Percentiles rank a stretch among this genome's conserved stretches.
phyloP scores from a whole-genome alignment of 2,888 invertebrate genomes.

The Resseliella maxima region DNA sequence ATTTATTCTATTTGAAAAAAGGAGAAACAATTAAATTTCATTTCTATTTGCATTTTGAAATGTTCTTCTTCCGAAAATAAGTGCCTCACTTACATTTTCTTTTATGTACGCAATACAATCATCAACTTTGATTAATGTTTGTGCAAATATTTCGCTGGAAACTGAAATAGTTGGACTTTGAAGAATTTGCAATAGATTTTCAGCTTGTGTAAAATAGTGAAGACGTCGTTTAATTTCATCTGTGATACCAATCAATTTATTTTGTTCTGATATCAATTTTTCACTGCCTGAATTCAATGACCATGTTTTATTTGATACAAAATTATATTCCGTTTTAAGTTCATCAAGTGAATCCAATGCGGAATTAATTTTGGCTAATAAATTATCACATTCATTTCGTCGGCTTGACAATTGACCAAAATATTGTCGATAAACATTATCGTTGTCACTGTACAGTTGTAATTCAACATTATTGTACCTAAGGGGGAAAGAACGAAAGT shows the following conservation, averaged over 20 bases:
- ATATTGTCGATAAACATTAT: conserved; percentile 77
- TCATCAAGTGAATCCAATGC: conserved; percentile 78
- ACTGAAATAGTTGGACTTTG: conserved; percentile 84
- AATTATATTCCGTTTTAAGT: conserved; percentile 81
- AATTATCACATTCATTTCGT: conserved; percentile 75
- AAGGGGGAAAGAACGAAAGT: too few species aligned
- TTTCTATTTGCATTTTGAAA: background rate
- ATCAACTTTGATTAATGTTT: conserved; percentile 85
- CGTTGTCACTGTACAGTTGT: conserved; percentile 76
- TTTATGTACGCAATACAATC: conserved; percentile 87
- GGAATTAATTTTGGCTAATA: conserved; percentile 76
- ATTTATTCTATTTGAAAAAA: conserved; percentile 76
- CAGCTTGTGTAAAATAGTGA: conserved; percentile 87
- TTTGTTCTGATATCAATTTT: conserved; percentile 89
- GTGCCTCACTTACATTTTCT: conserved; percentile 77
- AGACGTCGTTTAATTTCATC: conserved; percentile 83
- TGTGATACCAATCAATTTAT: conserved; percentile 81
- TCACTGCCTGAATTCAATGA: conserved; percentile 92
- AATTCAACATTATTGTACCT: conserved; percentile 77
- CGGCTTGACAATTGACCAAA: conserved; percentile 77
- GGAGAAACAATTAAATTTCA: background rate
- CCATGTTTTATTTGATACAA: conserved; percentile 92
- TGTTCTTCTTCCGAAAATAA: conserved; percentile 56
- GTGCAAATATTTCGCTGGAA: conserved; percentile 85
- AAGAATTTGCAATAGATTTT: conserved; percentile 81